These are phyloP conservation scores for Drepana falcataria DNA, from an alignment of 2,888 invertebrate species.

Conservation along the genomic window DNA sequence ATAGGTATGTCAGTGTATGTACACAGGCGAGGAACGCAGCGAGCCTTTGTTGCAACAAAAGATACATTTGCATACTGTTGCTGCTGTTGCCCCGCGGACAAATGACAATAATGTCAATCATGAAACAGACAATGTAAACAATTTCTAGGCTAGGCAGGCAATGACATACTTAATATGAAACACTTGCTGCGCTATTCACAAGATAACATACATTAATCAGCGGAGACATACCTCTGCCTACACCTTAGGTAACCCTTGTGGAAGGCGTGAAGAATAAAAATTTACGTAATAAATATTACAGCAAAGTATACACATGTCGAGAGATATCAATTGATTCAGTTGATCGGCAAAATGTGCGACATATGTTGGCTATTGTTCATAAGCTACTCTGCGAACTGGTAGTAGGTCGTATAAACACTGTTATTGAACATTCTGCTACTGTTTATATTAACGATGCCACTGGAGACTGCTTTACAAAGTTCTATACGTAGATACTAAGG, in stretches of 20 bases:
- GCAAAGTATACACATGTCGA: no score
- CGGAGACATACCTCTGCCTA: no score
- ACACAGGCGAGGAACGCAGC: constrained; percentile 18
- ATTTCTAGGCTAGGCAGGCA: not conserved
- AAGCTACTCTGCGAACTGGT: not conserved
- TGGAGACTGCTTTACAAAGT: not conserved
- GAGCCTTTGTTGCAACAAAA: constrained; percentile 34
- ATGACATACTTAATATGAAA: not conserved
- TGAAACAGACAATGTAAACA: not conserved
- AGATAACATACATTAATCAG: no score
- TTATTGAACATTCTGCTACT: constrained; percentile 31
- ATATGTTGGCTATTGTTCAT: constrained; percentile 36
- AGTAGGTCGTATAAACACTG: constrained; percentile 36
- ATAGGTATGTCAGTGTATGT: constrained; percentile 14
- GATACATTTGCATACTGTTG: constrained; percentile 36
- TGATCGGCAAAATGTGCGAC: constrained; percentile 15
- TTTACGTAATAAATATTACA: no score
- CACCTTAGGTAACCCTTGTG: no score
- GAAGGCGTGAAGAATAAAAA: no score
- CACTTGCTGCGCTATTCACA: no score
- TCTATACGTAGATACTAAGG: not conserved
- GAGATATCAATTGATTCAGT: not conserved
- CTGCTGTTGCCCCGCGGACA: constrained; percentile 9
- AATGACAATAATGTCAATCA: constrained; percentile 21
- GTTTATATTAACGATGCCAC: constrained; percentile 36